Base-by-base conservation (phyloP, 2,888 invertebrate species). In the Oxytorus armatus region DNA sequence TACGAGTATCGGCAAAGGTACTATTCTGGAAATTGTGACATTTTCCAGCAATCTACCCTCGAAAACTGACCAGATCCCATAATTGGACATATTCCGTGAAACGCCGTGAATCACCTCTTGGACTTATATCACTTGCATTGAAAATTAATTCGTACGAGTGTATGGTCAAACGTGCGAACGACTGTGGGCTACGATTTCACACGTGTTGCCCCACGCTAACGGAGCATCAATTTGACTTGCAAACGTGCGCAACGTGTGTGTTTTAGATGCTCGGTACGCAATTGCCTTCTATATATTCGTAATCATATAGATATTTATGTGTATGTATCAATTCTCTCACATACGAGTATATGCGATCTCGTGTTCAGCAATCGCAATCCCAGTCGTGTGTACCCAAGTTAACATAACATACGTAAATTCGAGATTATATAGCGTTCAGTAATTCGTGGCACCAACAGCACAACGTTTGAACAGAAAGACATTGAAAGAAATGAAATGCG, bases 181-280 rank as follows among this genome's bases (percentile, higher is more conserved):
- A 53, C 53, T 68, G 75, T 8, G 36, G 47, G 29, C 57, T 51
- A 59, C 49, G 75, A 66, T 66, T 42, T 49, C 66, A 57, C 75
- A 75, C 75, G 66, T 68, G 59, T 25, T 39, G 47, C 36, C 47
- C 53, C 10, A 23, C 21, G 25, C 57, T 66, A 75, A 68, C 66
- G 59, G 66, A 47, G 66, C 75, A 75, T 68, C 66, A 75, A 75
- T 75, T 75, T 75, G 57, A 75, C 75, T 75, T 75, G 75, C 75
- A 75, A 75, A 75, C 75, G 36, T 36, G 66, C 47, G 36, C 75
- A 75, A 68, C 66, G 66, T 59, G 59, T 57, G 74, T 68, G 36
- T n/a, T n/a, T n/a, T n/a, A n/a, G 23, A 29, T 21, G 39, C 25
- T 36, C 61, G n/a, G 51, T 73, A 66, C 74, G 59, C 75, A 75